phyloP scores from a whole-genome alignment of 2,113 vertebrate genomes.

The Orycteropus afer region DNA sequence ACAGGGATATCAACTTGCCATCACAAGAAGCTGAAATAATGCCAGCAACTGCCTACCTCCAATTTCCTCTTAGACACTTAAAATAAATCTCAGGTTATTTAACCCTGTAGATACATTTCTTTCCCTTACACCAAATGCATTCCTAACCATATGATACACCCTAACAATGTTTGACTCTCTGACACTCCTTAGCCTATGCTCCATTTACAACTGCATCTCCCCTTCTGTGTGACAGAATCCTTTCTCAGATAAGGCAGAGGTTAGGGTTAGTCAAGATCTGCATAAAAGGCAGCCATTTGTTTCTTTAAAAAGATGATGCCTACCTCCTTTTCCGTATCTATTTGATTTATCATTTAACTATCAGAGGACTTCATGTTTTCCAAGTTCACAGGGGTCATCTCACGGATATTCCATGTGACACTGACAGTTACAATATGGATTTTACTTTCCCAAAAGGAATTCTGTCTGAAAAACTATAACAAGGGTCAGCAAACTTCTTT shows the following conservation, averaged over 20 bases:
- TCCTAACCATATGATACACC: neutral
- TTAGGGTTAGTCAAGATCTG: neutral
- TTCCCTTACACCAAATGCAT: neutral
- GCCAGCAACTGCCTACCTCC: neutral
- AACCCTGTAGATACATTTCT: neutral
- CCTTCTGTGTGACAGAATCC: neutral
- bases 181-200: neutral
- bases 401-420: slow-evolving; percentile 9
- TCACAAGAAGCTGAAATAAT: neutral
- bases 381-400: neutral
- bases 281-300: neutral
- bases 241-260: slow-evolving; percentile 16
- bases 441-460: slow-evolving; percentile 39
- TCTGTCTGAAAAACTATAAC: slow-evolving; percentile 25
- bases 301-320: slow-evolving; percentile 14
- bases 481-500: too few species aligned
- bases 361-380: neutral
- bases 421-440: neutral
- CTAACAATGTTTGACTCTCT: neutral
- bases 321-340: neutral
- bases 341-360: neutral
- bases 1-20: neutral
- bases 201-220: neutral
- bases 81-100: slow-evolving; percentile 11
- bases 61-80: slow-evolving; percentile 23